Evolutionary conservation across 2,113 vertebrate genomes (phyloP).

Genomic region (Nematolebias whitei): DNA sequence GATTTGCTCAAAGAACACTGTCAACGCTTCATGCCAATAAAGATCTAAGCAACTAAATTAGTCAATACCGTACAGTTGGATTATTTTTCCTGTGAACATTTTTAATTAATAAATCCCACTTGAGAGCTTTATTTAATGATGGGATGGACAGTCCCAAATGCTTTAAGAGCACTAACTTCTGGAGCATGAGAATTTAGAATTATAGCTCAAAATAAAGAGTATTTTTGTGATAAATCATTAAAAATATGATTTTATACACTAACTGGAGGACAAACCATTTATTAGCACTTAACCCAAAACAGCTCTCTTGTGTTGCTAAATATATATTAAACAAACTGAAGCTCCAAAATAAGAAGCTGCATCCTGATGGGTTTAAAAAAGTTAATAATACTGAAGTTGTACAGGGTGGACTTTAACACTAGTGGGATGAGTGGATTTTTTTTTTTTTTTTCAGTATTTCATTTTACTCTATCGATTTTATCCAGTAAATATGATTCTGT

Average conservation of each 20-base stretch:
- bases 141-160: no score
- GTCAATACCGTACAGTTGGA: not conserved
- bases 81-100: slow-evolving; percentile 8
- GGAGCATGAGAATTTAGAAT: not conserved
- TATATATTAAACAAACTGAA: no score
- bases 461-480: not conserved
- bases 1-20: not conserved
- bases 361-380: no score
- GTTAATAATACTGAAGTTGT: no score
- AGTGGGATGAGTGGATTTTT: not conserved
- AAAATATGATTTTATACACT: not conserved
- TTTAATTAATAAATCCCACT: no score
- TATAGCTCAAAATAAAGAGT: not conserved
- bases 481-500: not conserved
- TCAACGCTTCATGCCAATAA: slow-evolving; percentile 15
- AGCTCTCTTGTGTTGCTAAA: no score
- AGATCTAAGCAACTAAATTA: slow-evolving; percentile 29
- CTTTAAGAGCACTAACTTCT: no score
- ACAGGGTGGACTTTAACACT: not conserved
- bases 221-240: not conserved
- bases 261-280: not conserved
- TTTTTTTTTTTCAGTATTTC: no score
- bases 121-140: not conserved
- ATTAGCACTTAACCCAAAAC: not conserved
- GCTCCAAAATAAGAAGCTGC: no score